These are phyloP conservation scores for Rambutsinella grinnellia DNA, from an alignment of 2,888 invertebrate genomes.

Conservation along the genomic window DNA sequence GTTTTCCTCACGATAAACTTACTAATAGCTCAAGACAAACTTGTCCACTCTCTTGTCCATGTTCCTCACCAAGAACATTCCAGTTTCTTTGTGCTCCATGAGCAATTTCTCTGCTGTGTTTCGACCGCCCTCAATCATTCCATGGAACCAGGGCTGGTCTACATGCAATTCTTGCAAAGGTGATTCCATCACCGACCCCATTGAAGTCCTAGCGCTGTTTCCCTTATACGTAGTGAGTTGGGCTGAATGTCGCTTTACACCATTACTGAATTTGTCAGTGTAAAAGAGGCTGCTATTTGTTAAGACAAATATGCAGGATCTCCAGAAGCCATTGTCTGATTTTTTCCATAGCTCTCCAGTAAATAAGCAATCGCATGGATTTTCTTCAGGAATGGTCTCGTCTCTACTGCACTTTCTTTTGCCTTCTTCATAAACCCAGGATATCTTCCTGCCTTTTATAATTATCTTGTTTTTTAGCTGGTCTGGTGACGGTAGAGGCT, in stretches of 20 bases:
- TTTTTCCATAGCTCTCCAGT: background rate
- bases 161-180: conserved; percentile 80
- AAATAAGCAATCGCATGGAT: background rate
- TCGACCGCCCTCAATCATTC: conserved; percentile 83
- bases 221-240: background rate
- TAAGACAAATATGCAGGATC: conserved; percentile 46
- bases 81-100: background rate
- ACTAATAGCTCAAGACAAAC: too few species aligned
- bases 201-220: background rate
- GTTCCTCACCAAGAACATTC: conserved; percentile 20
- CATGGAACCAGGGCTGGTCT: conserved; percentile 94
- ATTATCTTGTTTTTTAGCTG: conserved; percentile 69
- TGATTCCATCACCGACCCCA: background rate
- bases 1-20: too few species aligned
- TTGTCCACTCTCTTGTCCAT: too few species aligned
- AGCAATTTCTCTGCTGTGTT: conserved; percentile 73
- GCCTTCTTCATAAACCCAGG: background rate
- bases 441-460: conserved; percentile 32
- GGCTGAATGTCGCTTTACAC: too few species aligned
- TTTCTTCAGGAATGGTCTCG: background rate
- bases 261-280: conserved; percentile 46
- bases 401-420: too few species aligned
- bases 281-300: conserved; percentile 42
- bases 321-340: conserved; percentile 30
- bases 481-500: conserved; percentile 84